Percentiles rank a stretch among this genome's conserved stretches.
These are phyloP conservation scores for Euzophera pinguis DNA, from an alignment of 2,888 invertebrate genomes.

Conservation along the genomic window DNA sequence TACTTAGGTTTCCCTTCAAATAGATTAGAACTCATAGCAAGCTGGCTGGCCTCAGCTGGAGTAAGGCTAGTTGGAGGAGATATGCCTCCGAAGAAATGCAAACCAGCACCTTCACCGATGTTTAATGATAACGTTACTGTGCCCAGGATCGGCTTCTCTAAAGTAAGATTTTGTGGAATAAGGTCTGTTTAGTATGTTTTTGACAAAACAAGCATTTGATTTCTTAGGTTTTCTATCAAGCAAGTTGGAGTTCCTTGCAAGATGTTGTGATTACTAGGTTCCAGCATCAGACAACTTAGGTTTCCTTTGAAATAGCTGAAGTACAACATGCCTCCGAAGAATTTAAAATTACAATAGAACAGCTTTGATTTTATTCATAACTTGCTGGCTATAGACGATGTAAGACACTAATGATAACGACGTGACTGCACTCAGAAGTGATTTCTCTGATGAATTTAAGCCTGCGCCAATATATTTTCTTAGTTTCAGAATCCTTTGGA, in stretches of 20 bases:
- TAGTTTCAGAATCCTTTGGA: no score
- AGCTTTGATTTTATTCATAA: no score
- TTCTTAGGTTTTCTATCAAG: no score
- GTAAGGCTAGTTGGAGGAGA: slow-evolving; percentile 41
- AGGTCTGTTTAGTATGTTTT: no score
- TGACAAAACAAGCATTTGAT: no score
- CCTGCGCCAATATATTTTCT: no score
- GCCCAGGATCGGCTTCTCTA: slow-evolving; percentile 62
- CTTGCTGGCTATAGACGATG: no score
- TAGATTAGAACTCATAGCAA: slow-evolving; percentile 39
- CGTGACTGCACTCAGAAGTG: slow-evolving; percentile 43
- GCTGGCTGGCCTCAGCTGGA: slow-evolving; percentile 54
- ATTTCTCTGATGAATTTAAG: slow-evolving; percentile 71
- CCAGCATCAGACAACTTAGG: no score
- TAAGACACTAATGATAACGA: slow-evolving; percentile 32
- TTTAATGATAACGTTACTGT: slow-evolving; percentile 33
- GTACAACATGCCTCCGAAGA: slow-evolving; percentile 26
- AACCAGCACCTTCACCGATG: slow-evolving; percentile 34
- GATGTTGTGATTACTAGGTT: no score
- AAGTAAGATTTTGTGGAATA: slow-evolving; percentile 33
- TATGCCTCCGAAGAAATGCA: slow-evolving; percentile 23
- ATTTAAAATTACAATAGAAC: no score
- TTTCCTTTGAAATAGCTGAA: slow-evolving; percentile 31
- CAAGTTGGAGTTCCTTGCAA: no score
- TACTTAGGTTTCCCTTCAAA: slow-evolving; percentile 31